Percentiles rank a stretch among this genome's conserved stretches.
phyloP scores from a whole-genome alignment of 2,888 invertebrate genomes.

The Zeuzera pyrina region DNA sequence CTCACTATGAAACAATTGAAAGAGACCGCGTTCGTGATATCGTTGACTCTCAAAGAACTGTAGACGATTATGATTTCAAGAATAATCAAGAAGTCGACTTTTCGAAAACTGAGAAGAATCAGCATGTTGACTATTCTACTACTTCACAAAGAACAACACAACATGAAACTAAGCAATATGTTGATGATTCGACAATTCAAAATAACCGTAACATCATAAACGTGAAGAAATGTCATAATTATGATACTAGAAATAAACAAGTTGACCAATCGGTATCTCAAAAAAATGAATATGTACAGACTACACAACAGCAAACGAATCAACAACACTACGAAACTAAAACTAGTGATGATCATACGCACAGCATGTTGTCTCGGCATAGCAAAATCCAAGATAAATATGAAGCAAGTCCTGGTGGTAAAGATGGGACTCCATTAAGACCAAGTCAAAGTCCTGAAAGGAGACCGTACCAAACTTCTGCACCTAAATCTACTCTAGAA shows the following conservation, averaged over 20 bases:
- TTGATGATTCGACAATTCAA: too few species aligned
- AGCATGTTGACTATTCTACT: too few species aligned
- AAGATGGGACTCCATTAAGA: too few species aligned
- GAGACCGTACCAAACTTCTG: too few species aligned
- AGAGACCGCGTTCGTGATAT: too few species aligned
- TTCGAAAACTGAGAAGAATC: slow-evolving; percentile 11
- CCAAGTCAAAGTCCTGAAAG: too few species aligned
- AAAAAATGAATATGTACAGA: slow-evolving; percentile 10
- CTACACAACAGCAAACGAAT: slow-evolving; percentile 4
- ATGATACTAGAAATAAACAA: slow-evolving; percentile 25
- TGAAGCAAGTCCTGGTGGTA: too few species aligned
- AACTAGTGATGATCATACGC: slow-evolving; percentile 17
- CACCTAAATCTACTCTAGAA: too few species aligned
- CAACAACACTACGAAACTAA: slow-evolving; percentile 5
- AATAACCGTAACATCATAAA: too few species aligned
- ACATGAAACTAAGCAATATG: background rate
- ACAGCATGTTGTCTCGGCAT: too few species aligned
- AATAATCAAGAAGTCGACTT: slow-evolving; percentile 26
- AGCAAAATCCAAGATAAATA: too few species aligned
- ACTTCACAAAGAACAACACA: background rate
- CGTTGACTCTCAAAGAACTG: slow-evolving; percentile 45
- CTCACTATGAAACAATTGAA: slow-evolving; percentile 4
- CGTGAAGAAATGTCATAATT: too few species aligned
- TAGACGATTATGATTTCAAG: slow-evolving; percentile 45
- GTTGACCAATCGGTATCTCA: slow-evolving; percentile 18